Base-by-base conservation (phyloP, 2,888 invertebrate species). In the Crocallis elinguaria region DNA sequence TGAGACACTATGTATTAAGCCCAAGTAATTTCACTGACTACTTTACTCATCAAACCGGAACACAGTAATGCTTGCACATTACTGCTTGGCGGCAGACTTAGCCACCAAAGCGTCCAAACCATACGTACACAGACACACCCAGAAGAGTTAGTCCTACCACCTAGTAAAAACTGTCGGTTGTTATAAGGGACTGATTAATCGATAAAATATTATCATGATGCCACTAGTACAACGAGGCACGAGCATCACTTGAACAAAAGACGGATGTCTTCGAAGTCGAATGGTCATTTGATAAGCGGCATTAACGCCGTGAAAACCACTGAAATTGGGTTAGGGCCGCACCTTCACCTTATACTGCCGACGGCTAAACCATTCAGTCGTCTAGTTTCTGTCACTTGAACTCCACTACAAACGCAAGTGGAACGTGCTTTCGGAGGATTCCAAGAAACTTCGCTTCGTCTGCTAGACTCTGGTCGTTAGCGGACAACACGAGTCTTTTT, bases 151-250 rank as follows among this genome's bases (percentile, higher is more conserved):
- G n/a, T n/a, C n/a, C n/a, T n/a, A n/a, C n/a, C n/a, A n/a, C n/a
- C n/a, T n/a, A n/a, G n/a, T n/a, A n/a, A n/a, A n/a, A n/a, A n/a
- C n/a, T n/a, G n/a, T n/a, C n/a, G n/a, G n/a, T n/a, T 2, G 25
- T n/a, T 33, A 49, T 37, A 30, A 37, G 43, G 21, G 19, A 45
- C 27, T 27, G 16, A 29, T 44, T 19, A 52, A 54, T 57, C 43
- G 38, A 61, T 59, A 52, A 12, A 29, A 54, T 52, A 57, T 63
- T 60, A 63, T 56, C 57, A 44, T 56, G 59, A 61, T 60, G n/a
- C n/a, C n/a, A n/a, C n/a, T 63, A 56, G 50, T 43, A 42, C 50
- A 51, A 43, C 48, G 21, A 42, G 38, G 39, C n/a, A n/a, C 32
- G 25, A 53, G 42, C 38, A 50, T 48, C 46, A 39, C 16, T 23